phyloP scores from a whole-genome alignment of 2,113 vertebrate species.

The Holacanthus passer region DNA sequence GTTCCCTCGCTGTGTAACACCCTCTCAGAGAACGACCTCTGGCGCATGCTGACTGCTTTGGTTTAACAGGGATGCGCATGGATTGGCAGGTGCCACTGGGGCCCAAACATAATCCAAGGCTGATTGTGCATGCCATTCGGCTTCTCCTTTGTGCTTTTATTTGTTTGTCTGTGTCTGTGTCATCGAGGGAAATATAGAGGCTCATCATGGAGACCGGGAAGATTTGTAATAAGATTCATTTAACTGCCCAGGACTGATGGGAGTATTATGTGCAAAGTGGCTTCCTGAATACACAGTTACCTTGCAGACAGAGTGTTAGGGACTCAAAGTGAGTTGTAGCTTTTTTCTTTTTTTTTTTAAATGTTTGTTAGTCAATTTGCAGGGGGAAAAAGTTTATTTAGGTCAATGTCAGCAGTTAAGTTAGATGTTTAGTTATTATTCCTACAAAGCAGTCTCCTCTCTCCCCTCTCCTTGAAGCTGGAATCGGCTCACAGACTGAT shows the following conservation, averaged over 20 bases:
- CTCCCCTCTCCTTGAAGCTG: slow-evolving; percentile 32
- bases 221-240: slow-evolving; percentile 61
- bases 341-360: not conserved
- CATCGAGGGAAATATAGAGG: slow-evolving; percentile 46
- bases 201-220: slow-evolving; percentile 37
- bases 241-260: slow-evolving; percentile 54
- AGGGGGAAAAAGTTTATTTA: slow-evolving; percentile 14
- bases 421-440: slow-evolving; percentile 22
- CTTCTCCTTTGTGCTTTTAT: slow-evolving; percentile 44
- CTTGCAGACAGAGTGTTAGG: slow-evolving; percentile 2
- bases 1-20: slow-evolving; percentile 46
- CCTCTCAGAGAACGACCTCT: slow-evolving; percentile 52
- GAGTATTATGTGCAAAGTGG: slow-evolving; percentile 46
- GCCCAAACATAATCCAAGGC: slow-evolving; percentile 38
- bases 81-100: slow-evolving; percentile 54
- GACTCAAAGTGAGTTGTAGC: slow-evolving; percentile 5
- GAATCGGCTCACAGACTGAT: slow-evolving; percentile 55
- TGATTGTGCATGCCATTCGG: slow-evolving; percentile 70
- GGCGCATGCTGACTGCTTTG: slow-evolving; percentile 71
- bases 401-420: slow-evolving; percentile 22
- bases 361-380: slow-evolving; percentile 17
- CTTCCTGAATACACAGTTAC: slow-evolving; percentile 46
- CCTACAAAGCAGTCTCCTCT: slow-evolving; percentile 17
- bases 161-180: slow-evolving; percentile 60
- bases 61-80: slow-evolving; percentile 70